Base-by-base conservation (phyloP, 2,113 vertebrate genomes). In the Coptodon bakossiorum region DNA sequence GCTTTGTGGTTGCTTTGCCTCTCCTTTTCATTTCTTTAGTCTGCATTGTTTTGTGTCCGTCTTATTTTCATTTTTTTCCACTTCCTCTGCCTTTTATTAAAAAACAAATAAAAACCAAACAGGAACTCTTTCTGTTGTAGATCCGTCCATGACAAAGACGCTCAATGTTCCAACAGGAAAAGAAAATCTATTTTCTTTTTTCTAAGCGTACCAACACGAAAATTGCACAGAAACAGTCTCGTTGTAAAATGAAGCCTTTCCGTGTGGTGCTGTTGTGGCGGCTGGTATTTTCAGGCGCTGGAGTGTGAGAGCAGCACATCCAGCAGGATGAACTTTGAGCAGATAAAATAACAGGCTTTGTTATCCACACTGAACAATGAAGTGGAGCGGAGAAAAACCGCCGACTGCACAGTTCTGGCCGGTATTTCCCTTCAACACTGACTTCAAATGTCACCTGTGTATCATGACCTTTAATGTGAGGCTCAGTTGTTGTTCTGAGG, bases 371-470 rank as follows among this genome's bases (percentile, higher is more conserved):
- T 31, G 59, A 83, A 38, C 36, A 61, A 52, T 50, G 10, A 17
- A 12, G 57, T 36, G 45, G 16, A 50, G 68, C n/a, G 61, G 83
- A 81, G 79, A 81, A 57, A 79, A 2, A 78, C 36, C 5, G 17
- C 40, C 3, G 52, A 38, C 43, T 19, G 59, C 57, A 36, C 8
- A 12, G 43, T 19, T 11, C 24, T 78, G 24, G 9, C 43, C 29
- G 7, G 16, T 14, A 6, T 40, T 73, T 61, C 40, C 50, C 81
- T 71, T 27, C 63, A 53, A 80, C 43, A 4, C 43, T 5, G 57
- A 68, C 53, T 79, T 24, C 2, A 90, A 91, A 91, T 89, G 82
- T 83, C 86, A 88, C 53, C 48, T 2, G 7, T 36, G 84, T 7
- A 22, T 81, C 61, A 5, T 0, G 84, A 87, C 84, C 92, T 90